A percentile compares a stretch with the other conserved stretches of the same genome.
These are phyloP conservation scores for Spermophilus dauricus DNA, from an alignment of 2,113 vertebrate genomes.

Conservation along the genomic window DNA sequence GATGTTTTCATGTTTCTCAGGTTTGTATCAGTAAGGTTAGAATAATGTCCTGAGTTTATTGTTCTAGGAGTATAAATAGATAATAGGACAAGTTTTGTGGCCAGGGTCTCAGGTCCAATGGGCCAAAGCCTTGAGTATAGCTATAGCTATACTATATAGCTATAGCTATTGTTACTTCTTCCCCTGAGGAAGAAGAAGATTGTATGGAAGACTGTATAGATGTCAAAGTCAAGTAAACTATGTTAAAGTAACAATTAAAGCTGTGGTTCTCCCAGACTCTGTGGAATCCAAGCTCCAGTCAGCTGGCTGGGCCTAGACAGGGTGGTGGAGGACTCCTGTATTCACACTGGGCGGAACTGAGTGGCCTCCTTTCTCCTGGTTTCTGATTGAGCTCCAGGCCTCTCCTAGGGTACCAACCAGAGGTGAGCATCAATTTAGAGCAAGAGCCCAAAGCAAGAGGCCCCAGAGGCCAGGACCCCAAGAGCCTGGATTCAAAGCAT, in stretches of 20 bases:
- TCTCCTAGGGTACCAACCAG: not conserved
- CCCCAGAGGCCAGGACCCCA: not conserved
- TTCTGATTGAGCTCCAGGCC: not conserved
- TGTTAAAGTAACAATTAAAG: not conserved
- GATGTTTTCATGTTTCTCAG: not conserved
- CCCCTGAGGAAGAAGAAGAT: not conserved
- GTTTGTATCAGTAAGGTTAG: not conserved
- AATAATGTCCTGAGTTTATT: not conserved
- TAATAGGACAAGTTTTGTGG: not conserved
- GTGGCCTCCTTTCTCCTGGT: constrained; percentile 3
- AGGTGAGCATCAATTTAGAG: not conserved
- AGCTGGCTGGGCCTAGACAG: not conserved
- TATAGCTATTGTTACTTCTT: not conserved
- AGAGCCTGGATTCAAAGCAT: not conserved
- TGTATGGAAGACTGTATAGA: no score
- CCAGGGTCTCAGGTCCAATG: not conserved
- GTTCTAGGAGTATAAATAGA: not conserved
- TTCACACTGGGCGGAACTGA: not conserved
- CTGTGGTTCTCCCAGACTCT: not conserved
- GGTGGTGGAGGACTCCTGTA: not conserved
- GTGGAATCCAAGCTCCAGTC: not conserved
- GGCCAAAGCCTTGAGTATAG: not conserved
- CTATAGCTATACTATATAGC: not conserved
- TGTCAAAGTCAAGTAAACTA: not conserved
- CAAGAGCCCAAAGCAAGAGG: not conserved